Conservation (phyloP, 2,113 vertebrate species). For the Pantherophis guttatus region DNA sequence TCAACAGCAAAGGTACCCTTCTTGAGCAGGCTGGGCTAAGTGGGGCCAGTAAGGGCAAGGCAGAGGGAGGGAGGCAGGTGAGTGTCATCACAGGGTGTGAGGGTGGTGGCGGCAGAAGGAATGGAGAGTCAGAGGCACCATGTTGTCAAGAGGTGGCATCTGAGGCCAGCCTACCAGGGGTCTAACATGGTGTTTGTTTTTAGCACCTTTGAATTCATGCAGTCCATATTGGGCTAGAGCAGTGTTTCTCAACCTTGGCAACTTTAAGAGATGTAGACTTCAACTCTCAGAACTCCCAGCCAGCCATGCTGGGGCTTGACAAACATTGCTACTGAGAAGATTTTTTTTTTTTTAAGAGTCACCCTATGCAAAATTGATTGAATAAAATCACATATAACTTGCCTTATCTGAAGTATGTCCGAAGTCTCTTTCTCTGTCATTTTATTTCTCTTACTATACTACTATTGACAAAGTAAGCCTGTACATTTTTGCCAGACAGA, state of each 20-base stretch:
- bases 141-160: not conserved
- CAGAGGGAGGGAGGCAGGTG: no score
- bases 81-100: not conserved
- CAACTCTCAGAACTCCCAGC: not conserved
- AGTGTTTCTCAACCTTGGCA: not conserved
- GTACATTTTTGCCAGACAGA: not conserved
- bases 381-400: not conserved
- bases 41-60: no score
- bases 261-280: not conserved
- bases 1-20: constrained; percentile 22
- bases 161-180: not conserved
- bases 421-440: not conserved
- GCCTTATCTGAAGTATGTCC: not conserved
- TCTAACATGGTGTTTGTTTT: not conserved
- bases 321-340: not conserved
- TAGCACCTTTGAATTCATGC: not conserved
- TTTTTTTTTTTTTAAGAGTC: not conserved
- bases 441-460: not conserved
- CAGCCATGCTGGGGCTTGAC: not conserved
- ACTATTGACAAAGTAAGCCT: not conserved
- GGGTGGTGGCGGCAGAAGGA: not conserved
- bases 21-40: not conserved
- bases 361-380: not conserved
- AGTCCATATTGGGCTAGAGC: not conserved
- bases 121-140: not conserved